Base-by-base conservation (phyloP, 2,888 invertebrate species). In the Aelia acuminata region DNA sequence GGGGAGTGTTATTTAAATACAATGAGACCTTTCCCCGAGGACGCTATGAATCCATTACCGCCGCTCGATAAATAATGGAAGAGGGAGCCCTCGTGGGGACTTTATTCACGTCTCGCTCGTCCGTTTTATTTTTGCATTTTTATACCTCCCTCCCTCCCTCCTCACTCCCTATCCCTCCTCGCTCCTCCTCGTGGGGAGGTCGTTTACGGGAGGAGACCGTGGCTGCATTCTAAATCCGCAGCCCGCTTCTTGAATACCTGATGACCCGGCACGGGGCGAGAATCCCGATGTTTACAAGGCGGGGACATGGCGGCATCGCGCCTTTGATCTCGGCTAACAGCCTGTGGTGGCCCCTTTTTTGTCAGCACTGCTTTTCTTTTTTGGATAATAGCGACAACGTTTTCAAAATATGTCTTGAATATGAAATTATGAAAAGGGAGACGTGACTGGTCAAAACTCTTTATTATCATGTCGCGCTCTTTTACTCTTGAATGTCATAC, bases 21-120 rank as follows among this genome's bases (percentile, higher is more conserved):
- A 85, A 85, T 85, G 85, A 85, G 85, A 26, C 26, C 70, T 70
- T 43, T 63, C 49, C 49, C 85, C 31, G 49, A 35, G 85, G 35
- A 43, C 22, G 48, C 87, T 87, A 87, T 87, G 87, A 87, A 87
- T 87, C 84, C 87, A 87, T 87, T 87, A 87, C 49, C 20, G 53
- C 35, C 50, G n/a, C 50, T 31, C 48, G 80, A 87, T 87, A 87
- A 87, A 87, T 87, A 87, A 87, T 87, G 87, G 48, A 87, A 80
- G 57, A 84, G 80, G 80, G 47, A 84, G 48, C 18, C 47, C 86
- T 43, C 43, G 53, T 50, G 50, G 18, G 31, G 85, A 85, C 85
- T 85, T 85, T 85, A 85, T 85, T 85, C 85, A 85, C 85, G 53
- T 80, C 85, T 85, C 50, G 39, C 31, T 35, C 87, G 80, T 80